Evolutionary conservation across 2,888 invertebrate species (phyloP).

Genomic region (Melieria omissa): DNA sequence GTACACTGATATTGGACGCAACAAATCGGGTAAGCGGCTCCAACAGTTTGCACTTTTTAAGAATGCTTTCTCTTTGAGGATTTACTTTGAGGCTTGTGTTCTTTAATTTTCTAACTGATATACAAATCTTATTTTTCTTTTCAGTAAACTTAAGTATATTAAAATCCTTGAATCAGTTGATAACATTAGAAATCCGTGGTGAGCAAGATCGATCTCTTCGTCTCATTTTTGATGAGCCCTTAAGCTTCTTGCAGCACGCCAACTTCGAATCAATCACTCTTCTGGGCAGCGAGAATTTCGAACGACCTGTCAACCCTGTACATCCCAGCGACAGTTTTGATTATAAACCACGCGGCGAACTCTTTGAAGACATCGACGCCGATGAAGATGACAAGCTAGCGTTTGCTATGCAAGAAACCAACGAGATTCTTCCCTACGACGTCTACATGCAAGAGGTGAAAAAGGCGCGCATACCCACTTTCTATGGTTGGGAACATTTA

Average conservation of each 20-base stretch:
- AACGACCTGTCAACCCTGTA: slow-evolving; percentile 57
- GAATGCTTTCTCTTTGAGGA: no score
- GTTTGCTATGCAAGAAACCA: slow-evolving; percentile 54
- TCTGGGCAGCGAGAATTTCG: slow-evolving; percentile 64
- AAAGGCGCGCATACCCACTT: slow-evolving; percentile 65
- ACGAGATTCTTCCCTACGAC: slow-evolving; percentile 73
- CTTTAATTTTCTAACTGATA: no score
- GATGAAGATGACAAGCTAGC: slow-evolving; percentile 47
- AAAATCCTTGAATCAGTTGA: slow-evolving; percentile 66
- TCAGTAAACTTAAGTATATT: slow-evolving; percentile 62
- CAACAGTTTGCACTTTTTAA: no score
- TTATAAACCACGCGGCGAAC: slow-evolving; percentile 63
- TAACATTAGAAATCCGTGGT: slow-evolving; percentile 73
- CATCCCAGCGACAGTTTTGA: slow-evolving; percentile 64
- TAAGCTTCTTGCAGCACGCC: slow-evolving; percentile 68
- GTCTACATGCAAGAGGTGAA: slow-evolving; percentile 71
- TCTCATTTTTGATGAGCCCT: slow-evolving; percentile 68
- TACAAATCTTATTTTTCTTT: slow-evolving; percentile 10
- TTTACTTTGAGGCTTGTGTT: no score
- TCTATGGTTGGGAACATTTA: slow-evolving; percentile 67
- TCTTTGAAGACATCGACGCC: slow-evolving; percentile 43
- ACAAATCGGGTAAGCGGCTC: slow-evolving; percentile 55
- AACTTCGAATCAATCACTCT: slow-evolving; percentile 69
- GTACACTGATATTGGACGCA: slow-evolving; percentile 67
- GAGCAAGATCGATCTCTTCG: slow-evolving; percentile 66